Percentiles rank a stretch among this genome's conserved stretches.
These are phyloP conservation scores for Harpagoxenus sublaevis DNA, from an alignment of 2,888 invertebrate species.

Conservation along the genomic window DNA sequence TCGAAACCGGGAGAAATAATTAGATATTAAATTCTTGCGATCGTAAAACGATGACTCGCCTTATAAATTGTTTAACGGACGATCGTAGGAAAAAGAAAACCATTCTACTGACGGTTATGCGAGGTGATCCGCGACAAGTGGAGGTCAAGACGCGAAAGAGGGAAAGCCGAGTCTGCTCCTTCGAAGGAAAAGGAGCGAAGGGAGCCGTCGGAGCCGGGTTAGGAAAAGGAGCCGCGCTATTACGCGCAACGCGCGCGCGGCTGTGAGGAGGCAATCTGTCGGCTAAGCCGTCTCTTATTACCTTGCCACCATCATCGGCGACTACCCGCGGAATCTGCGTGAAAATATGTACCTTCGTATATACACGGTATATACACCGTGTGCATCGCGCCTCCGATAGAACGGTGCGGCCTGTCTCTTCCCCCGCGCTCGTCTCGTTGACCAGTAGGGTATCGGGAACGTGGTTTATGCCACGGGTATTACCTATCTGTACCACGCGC, in stretches of 20 bases:
- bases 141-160: slow-evolving; percentile 23
- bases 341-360: slow-evolving; percentile 74
- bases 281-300: slow-evolving; percentile 83
- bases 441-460: slow-evolving; percentile 41
- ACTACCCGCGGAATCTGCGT: slow-evolving; percentile 75
- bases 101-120: background rate
- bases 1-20: background rate
- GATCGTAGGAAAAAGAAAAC: background rate
- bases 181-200: slow-evolving; percentile 59
- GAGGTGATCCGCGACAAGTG: slow-evolving; percentile 38
- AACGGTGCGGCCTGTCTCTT: slow-evolving; percentile 55
- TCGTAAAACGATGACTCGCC: background rate
- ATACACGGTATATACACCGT: background rate
- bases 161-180: slow-evolving; percentile 15
- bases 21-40: background rate
- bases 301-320: slow-evolving; percentile 74
- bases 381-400: slow-evolving; percentile 4
- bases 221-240: slow-evolving; percentile 75
- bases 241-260: slow-evolving; percentile 59
- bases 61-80: background rate
- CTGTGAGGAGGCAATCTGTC: slow-evolving; percentile 80
- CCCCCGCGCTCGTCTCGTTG: slow-evolving; percentile 25
- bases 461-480: slow-evolving; percentile 60
- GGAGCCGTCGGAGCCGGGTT: slow-evolving; percentile 60
- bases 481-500: slow-evolving; percentile 34